Evolutionary conservation across 2,113 vertebrate species (phyloP).

Genomic region (Eptesicus fuscus): DNA sequence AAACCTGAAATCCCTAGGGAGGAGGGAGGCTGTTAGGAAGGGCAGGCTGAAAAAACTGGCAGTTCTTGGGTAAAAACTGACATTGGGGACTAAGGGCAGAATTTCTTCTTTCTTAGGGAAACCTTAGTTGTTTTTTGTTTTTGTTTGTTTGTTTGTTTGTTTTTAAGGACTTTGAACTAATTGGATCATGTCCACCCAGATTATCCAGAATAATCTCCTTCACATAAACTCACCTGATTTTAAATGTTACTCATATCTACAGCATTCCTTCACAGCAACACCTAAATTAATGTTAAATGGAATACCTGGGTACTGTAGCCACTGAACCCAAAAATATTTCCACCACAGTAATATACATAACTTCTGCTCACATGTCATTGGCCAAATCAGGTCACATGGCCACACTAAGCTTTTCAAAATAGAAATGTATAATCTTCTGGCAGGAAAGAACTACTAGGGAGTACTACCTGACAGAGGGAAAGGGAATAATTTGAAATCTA

Average conservation of each 20-base stretch:
- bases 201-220: neutral
- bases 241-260: neutral
- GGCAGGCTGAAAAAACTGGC: neutral
- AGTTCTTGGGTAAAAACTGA: neutral
- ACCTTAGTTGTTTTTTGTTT: neutral
- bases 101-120: neutral
- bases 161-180: neutral
- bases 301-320: neutral
- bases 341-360: neutral
- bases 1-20: neutral
- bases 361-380: neutral
- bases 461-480: neutral
- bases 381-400: neutral
- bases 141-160: neutral
- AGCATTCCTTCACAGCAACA: neutral
- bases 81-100: neutral
- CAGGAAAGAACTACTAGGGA: neutral
- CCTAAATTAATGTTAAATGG: neutral
- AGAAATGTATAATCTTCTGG: neutral
- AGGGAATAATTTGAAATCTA: constrained; percentile 45
- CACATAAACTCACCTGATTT: neutral
- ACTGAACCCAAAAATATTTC: neutral
- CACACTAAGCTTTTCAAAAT: neutral
- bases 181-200: neutral
- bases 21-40: neutral